phyloP scores from a whole-genome alignment of 2,888 invertebrate genomes.

The Harpalus rubripes region DNA sequence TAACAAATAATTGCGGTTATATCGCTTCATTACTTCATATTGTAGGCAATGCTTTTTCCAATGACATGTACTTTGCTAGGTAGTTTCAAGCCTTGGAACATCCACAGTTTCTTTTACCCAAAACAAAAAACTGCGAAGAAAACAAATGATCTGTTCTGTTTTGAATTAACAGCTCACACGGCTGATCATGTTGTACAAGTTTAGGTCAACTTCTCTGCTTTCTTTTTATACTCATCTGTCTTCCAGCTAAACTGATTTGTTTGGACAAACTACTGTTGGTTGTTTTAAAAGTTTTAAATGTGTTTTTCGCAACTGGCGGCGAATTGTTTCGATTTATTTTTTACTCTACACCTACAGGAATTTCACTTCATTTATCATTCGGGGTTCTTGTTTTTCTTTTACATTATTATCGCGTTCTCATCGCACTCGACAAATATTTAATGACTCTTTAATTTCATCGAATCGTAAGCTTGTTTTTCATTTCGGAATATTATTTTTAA shows the following conservation, averaged over 20 bases:
- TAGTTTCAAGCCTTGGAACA: neutral
- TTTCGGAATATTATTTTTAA: neutral
- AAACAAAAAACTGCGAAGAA: slow-evolving; percentile 28
- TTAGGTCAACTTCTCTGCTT: slow-evolving; percentile 38
- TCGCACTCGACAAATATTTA: neutral
- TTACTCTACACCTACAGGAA: slow-evolving; percentile 22
- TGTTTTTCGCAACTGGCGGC: slow-evolving; percentile 28
- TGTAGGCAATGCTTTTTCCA: neutral
- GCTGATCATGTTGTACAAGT: slow-evolving; percentile 34
- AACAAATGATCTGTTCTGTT: slow-evolving; percentile 19
- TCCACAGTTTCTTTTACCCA: neutral
- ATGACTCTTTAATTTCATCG: neutral
- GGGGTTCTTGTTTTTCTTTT: slow-evolving; percentile 16
- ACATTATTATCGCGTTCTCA: neutral
- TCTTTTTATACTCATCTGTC: slow-evolving; percentile 57
- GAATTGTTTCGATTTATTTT: slow-evolving; percentile 50
- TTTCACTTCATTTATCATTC: slow-evolving; percentile 6
- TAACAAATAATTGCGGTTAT: no score
- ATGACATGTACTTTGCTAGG: neutral
- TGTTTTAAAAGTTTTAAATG: slow-evolving; percentile 62
- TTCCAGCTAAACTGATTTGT: slow-evolving; percentile 50
- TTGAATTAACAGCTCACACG: slow-evolving; percentile 33
- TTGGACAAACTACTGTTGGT: slow-evolving; percentile 56
- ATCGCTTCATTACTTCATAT: no score
- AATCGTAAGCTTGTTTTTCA: neutral